phyloP scores from a whole-genome alignment of 2,113 vertebrate genomes.

The Leptodactylus fuscus region DNA sequence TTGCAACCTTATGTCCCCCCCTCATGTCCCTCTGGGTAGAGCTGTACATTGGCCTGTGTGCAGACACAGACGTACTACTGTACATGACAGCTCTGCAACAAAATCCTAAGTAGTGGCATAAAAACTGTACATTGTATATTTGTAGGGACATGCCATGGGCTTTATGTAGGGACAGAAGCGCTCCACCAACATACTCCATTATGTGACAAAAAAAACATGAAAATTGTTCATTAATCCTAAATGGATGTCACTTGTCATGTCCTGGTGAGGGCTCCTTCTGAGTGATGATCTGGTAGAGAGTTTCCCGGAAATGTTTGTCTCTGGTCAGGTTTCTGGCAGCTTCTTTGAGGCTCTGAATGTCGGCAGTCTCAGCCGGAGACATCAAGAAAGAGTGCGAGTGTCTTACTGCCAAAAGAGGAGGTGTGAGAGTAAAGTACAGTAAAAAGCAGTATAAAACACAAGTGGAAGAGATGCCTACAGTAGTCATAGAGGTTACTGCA shows the following conservation, averaged over 20 bases:
- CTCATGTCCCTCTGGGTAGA: too few species aligned
- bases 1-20: too few species aligned
- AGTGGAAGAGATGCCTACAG: not conserved
- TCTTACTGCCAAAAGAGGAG: slow-evolving; percentile 78
- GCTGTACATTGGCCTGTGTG: too few species aligned
- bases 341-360: slow-evolving; percentile 86
- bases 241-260: slow-evolving; percentile 69
- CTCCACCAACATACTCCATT: too few species aligned
- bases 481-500: not conserved
- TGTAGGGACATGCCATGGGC: not conserved
- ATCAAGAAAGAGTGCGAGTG: slow-evolving; percentile 90
- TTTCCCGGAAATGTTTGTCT: slow-evolving; percentile 88
- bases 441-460: not conserved
- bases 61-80: too few species aligned
- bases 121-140: not conserved
- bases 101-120: not conserved
- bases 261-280: slow-evolving; percentile 73
- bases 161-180: not conserved
- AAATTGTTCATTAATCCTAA: not conserved
- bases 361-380: slow-evolving; percentile 72
- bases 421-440: not conserved
- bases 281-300: slow-evolving; percentile 84
- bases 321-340: slow-evolving; percentile 83
- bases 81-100: not conserved
- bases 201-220: not conserved